These are phyloP conservation scores for Eunapius fragilis DNA, from an alignment of 37 sponge, comb jelly and placozoan genomes.

Conservation along the genomic window DNA sequence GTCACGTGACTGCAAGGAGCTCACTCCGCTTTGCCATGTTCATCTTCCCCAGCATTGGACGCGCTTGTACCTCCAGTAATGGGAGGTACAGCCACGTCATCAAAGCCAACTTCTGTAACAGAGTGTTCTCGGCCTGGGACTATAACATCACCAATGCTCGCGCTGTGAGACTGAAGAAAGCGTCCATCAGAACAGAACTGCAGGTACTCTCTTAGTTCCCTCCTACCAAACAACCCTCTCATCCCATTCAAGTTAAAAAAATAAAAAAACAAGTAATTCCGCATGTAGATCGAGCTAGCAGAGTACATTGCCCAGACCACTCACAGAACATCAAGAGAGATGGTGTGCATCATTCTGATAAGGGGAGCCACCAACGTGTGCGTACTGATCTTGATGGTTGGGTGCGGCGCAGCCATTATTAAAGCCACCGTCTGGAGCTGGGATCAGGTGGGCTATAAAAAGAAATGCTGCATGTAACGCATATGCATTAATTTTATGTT, in stretches of 20 bases:
- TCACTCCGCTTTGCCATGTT: no score
- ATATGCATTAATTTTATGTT: no score
- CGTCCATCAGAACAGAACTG: slow-evolving; percentile 69
- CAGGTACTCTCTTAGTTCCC: slow-evolving; percentile 63
- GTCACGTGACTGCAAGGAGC: no score
- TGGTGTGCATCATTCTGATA: slow-evolving; percentile 40
- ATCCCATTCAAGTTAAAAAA: background rate
- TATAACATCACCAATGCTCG: slow-evolving; percentile 74
- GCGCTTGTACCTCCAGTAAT: slow-evolving; percentile 71
- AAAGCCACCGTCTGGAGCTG: slow-evolving; percentile 28
- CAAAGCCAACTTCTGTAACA: slow-evolving; percentile 70
- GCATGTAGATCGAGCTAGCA: slow-evolving; percentile 65
- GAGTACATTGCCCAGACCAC: slow-evolving; percentile 32
- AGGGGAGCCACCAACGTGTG: slow-evolving; percentile 70
- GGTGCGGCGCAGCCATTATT: slow-evolving; percentile 64
- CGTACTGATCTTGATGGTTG: slow-evolving; percentile 54
- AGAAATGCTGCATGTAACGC: background rate
- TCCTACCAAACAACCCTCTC: no score
- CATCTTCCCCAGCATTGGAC: slow-evolving; percentile 40
- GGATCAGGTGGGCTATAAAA: background rate
- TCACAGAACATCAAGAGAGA: slow-evolving; percentile 38
- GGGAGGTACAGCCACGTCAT: slow-evolving; percentile 22
- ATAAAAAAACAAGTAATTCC: background rate
- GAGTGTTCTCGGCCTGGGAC: slow-evolving; percentile 92
- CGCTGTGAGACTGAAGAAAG: slow-evolving; percentile 66